Conservation (phyloP, 2,797 vertebrate genomes). For the Acropternis orthonyx region DNA sequence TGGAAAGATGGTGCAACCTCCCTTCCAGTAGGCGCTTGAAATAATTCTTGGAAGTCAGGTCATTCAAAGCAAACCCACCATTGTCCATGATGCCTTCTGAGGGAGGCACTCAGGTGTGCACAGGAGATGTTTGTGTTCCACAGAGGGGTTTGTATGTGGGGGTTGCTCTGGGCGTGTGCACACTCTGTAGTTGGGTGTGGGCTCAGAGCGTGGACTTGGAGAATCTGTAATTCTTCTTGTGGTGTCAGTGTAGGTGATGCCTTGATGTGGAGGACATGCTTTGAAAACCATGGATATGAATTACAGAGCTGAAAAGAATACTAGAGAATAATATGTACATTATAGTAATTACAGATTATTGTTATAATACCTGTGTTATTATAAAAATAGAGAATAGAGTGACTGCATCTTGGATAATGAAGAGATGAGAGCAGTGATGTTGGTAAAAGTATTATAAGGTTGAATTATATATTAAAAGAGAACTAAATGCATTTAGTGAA, state of each 20-base stretch:
- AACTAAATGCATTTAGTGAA: not conserved
- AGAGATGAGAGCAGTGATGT: not conserved
- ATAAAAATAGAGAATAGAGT: no score
- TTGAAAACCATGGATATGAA: not conserved
- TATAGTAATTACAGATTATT: not conserved
- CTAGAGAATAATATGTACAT: not conserved
- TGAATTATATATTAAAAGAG: not conserved
- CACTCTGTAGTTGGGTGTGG: not conserved
- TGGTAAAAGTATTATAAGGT: not conserved
- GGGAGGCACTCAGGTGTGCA: not conserved
- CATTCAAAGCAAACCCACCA: not conserved
- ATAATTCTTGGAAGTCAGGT: not conserved
- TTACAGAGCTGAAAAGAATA: not conserved
- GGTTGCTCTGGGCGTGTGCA: rapidly evolving
- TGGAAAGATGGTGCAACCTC: not conserved
- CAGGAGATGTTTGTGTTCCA: not conserved
- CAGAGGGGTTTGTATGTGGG: not conserved
- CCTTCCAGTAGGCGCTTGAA: not conserved
- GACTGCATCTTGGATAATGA: not conserved
- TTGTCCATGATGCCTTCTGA: not conserved
- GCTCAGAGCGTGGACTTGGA: not conserved
- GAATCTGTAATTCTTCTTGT: not conserved
- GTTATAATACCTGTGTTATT: not conserved
- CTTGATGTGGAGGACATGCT: not conserved
- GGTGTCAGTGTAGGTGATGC: not conserved